Evolutionary conservation across 2,888 invertebrate genomes (phyloP).

Genomic region (Elmis aenea): DNA sequence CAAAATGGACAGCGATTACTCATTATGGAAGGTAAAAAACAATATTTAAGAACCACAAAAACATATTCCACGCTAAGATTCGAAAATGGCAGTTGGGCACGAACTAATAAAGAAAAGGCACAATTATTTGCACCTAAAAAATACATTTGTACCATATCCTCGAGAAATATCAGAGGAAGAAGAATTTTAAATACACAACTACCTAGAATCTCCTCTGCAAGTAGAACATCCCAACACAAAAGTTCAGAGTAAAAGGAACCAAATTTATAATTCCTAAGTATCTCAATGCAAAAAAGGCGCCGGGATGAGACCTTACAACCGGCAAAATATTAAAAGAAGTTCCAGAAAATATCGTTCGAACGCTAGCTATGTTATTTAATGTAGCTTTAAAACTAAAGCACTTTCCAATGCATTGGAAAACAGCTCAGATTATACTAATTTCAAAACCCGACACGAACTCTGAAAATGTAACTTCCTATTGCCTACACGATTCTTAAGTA

Average conservation of each 20-base stretch:
- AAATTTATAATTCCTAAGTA: slow-evolving; percentile 3
- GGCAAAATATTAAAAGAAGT: slow-evolving; percentile 5
- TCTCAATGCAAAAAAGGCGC: slow-evolving; percentile 3
- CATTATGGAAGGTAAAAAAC: slow-evolving; percentile 2
- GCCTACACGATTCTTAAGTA: too few species aligned
- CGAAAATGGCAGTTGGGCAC: slow-evolving; percentile 3
- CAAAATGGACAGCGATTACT: slow-evolving; percentile 3
- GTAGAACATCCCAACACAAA: slow-evolving; percentile 1
- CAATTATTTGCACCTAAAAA: too few species aligned
- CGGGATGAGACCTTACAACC: slow-evolving; percentile 6
- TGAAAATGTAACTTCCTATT: slow-evolving; percentile 3
- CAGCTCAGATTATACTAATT: too few species aligned
- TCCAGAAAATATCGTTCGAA: slow-evolving; percentile 1
- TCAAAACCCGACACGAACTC: slow-evolving; percentile 5
- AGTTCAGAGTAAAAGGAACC: slow-evolving; percentile 1
- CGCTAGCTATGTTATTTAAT: slow-evolving; percentile 5
- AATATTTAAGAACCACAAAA: neutral
- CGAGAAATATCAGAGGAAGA: too few species aligned
- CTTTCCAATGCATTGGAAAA: slow-evolving; percentile 1
- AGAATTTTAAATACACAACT: too few species aligned
- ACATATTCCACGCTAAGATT: slow-evolving; percentile 3
- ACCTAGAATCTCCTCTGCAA: too few species aligned
- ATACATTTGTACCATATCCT: too few species aligned
- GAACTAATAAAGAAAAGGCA: slow-evolving; percentile 3
- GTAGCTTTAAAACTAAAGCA: slow-evolving; percentile 7